A percentile compares a stretch with the other conserved stretches of the same genome.
phyloP scores from a whole-genome alignment of 2,113 vertebrate genomes.

The Ivindomyrus marchei region DNA sequence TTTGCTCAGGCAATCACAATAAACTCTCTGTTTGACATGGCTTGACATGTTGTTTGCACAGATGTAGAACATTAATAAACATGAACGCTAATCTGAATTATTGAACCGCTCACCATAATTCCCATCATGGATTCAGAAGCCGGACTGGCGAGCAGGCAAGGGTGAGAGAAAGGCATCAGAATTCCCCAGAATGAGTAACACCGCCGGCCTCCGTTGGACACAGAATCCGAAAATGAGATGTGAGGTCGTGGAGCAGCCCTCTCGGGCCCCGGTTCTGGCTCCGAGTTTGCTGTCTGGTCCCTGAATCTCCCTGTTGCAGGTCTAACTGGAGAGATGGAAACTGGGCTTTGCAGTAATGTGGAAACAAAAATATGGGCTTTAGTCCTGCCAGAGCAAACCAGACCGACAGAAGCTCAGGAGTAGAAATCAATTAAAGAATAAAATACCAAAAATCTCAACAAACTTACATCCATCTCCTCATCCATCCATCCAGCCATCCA shows the following conservation, averaged over 20 bases:
- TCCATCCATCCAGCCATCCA: not conserved
- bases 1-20: constrained; percentile 99
- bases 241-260: constrained; percentile 65
- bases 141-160: constrained; percentile 64
- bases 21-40: constrained; percentile 99
- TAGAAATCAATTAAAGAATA: not conserved
- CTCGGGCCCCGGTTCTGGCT: constrained; percentile 38
- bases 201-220: constrained; percentile 75
- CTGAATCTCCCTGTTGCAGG: not conserved
- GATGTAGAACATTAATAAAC: constrained; percentile 99
- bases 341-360: not conserved
- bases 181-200: constrained; percentile 73
- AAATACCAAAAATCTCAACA: not conserved
- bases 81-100: constrained; percentile 99
- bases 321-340: not conserved
- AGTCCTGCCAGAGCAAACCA: not conserved
- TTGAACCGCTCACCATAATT: constrained; percentile 98
- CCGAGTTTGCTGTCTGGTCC: not conserved
- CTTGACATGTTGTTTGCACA: constrained; percentile 99
- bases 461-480: not conserved
- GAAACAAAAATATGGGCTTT: not conserved
- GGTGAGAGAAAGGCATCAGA: constrained; percentile 36
- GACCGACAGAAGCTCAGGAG: not conserved
- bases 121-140: constrained; percentile 88
- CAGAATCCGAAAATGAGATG: constrained; percentile 86